Percentiles rank a stretch among this genome's conserved stretches.
Evolutionary conservation across 2,113 vertebrate genomes (phyloP).

Genomic region (Neomonachus schauinslandi): DNA sequence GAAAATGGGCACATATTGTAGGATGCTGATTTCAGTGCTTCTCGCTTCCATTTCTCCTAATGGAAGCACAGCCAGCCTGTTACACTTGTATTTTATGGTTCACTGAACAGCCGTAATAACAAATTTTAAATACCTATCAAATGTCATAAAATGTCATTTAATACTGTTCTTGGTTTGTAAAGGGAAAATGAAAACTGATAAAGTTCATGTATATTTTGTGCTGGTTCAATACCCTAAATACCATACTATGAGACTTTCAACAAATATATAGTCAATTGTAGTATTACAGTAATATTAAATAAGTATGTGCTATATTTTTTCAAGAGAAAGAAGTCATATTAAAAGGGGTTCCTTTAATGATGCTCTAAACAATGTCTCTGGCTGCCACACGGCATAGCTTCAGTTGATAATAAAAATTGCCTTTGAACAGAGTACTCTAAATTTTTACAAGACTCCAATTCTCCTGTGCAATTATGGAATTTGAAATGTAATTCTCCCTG

Average conservation of each 20-base stretch:
- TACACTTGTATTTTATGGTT: slow-evolving; percentile 64
- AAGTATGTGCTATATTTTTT: slow-evolving; percentile 31
- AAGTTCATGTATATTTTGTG: slow-evolving; percentile 65
- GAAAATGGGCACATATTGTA: slow-evolving; percentile 30
- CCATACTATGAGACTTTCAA: neutral
- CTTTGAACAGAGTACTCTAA: slow-evolving; percentile 68
- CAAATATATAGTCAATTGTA: neutral
- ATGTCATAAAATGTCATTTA: slow-evolving; percentile 72
- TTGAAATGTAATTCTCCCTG: slow-evolving; percentile 82
- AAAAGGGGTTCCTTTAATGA: slow-evolving; percentile 69
- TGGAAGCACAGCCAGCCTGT: slow-evolving; percentile 34
- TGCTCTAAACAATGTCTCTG: slow-evolving; percentile 63
- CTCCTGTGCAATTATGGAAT: slow-evolving; percentile 81
- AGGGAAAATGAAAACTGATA: slow-evolving; percentile 54
- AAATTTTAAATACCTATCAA: slow-evolving; percentile 67
- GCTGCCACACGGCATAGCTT: slow-evolving; percentile 48
- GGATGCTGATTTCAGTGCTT: slow-evolving; percentile 37
- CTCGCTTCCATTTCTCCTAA: slow-evolving; percentile 50
- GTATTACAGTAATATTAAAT: slow-evolving; percentile 60
- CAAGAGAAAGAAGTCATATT: slow-evolving; percentile 39
- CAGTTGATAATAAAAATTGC: slow-evolving; percentile 77
- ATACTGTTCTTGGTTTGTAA: slow-evolving; percentile 64
- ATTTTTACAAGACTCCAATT: slow-evolving; percentile 81
- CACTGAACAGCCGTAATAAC: slow-evolving; percentile 32
- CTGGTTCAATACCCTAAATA: slow-evolving; percentile 62